Evolutionary conservation across 2,113 vertebrate species (phyloP), one percentile per base, ranked within the genome.

Genomic region (Gambusia holbrooki): DNA sequence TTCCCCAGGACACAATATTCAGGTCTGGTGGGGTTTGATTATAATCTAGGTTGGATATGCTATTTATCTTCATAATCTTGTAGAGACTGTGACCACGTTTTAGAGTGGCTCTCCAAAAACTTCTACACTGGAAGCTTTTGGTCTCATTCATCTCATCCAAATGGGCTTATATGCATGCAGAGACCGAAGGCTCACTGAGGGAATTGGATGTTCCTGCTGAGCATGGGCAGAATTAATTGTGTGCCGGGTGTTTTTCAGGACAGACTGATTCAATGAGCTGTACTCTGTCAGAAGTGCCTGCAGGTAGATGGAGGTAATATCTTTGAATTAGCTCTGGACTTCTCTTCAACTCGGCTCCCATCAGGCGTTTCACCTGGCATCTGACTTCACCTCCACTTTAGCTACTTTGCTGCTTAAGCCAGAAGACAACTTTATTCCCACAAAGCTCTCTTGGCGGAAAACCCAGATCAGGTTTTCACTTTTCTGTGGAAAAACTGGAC

Each of bases 71-170:
- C 7, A 22, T 54, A 25, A 54, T 54, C 22, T 54, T 8, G 62
- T 30, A 45, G 42, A 45, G 15, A 37, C 35, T 37, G 10, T 37
- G 35, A 37, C 35, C 15, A 17, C 1, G 8, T 32, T 19, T 32
- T 30, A 22, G 29, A 63, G 12, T 17, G 30, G 30, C 63, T 37
- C 10, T 51, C 33, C 71, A 27, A 27, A 27, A 27, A 27, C 27
- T 73, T 79, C 63, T 70, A 78, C 76, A 80, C 80, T 42, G 51
- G 61, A 5, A 15, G 73, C 75, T 87, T 29, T 4, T n/a, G 2
- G 71, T 37, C 58, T 66, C 84, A 89, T 89, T 91, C 77, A 90
- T 90, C 87, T 87, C 69, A 40, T 45, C 42, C 58, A 86, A 78
- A 89, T 70, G 54, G 72, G 81, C 80, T 80, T 77, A 78, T 80